Evolutionary conservation across 2,113 vertebrate genomes (phyloP), one percentile per base, ranked within the genome.

Genomic region (Philantomba maxwellii): DNA sequence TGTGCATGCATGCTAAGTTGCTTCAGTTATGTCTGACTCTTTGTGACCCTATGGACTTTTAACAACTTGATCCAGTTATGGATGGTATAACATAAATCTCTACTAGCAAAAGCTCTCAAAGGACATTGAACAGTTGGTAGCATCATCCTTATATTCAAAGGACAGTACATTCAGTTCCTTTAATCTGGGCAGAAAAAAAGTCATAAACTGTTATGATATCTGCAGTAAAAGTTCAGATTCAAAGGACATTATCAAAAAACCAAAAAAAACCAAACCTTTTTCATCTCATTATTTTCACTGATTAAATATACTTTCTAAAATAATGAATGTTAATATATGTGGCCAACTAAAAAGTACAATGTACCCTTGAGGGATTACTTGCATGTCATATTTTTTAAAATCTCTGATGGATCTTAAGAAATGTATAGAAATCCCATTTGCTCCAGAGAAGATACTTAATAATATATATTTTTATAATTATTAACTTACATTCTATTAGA

Each of bases 261-360:
- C 26, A 89, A 80, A 45, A 30, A 7, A 49, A 33, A 9, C n/a
- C n/a, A 58, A 73, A 70, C 5, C 51, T 23, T 82, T 84, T 83
- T 66, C 1, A 92, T 62, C 25, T 77, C n/a, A 81, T 58, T 89
- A 84, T 66, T 93, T 87, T 75, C 17, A 93, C 33, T 28, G 11
- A 82, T 47, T 89, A 93, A 75, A 86, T 91, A 96, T 13, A 66
- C 84, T 81, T 94, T 80, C 15, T 70, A 89, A 87, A 87, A 93
- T 83, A 84, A 83, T 51, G 11, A 21, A 36, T 86, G 10, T 51
- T 47, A 87, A 77, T 49, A 8, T 80, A 87, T 43, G 33, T 92
- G 90, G 70, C 33, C 47, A 96, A 57, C 33, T 90, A 89, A 91
- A 90, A 53, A 66, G 6, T n/a, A 53, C 17, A 93, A 75, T 70